phyloP scores from a whole-genome alignment of 2,888 invertebrate species.

The Coelinius sp. region DNA sequence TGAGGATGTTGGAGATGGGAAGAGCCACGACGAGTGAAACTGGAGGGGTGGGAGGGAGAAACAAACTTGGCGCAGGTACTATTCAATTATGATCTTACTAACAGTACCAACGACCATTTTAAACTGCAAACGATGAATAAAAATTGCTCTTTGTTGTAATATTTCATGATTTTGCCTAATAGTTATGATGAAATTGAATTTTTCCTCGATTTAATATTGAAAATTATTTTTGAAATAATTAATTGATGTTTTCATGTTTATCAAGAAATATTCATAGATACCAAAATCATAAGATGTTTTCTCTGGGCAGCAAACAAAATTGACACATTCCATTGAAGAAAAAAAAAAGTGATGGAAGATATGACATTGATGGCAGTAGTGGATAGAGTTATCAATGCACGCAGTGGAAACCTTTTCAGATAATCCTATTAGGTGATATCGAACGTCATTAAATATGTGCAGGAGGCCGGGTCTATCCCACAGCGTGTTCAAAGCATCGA shows the following conservation, averaged over 20 bases:
- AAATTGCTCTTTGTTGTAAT: neutral
- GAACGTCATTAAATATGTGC: slow-evolving; percentile 66
- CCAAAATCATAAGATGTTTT: neutral
- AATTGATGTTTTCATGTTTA: neutral
- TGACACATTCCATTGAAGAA: slow-evolving; percentile 46
- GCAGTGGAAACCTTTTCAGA: slow-evolving; percentile 65
- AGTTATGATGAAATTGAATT: neutral
- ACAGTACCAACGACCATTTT: neutral
- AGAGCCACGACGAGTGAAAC: neutral
- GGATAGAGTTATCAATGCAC: slow-evolving; percentile 65
- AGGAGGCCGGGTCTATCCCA: slow-evolving; percentile 33
- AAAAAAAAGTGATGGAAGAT: slow-evolving; percentile 35
- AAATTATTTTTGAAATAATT: too few species aligned
- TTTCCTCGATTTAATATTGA: neutral
- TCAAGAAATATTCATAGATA: neutral
- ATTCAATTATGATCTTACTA: slow-evolving; percentile 32
- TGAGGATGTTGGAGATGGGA: neutral
- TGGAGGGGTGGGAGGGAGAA: too few species aligned
- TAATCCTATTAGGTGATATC: slow-evolving; percentile 66
- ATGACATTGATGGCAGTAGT: slow-evolving; percentile 16
- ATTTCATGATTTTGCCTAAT: neutral
- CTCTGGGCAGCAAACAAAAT: neutral
- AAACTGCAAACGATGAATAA: neutral
- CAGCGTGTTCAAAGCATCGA: neutral
- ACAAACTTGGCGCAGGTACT: slow-evolving; percentile 25